These are phyloP conservation scores for Cottoperca gobio DNA, from an alignment of 2,797 vertebrate species.

Conservation along the genomic window DNA sequence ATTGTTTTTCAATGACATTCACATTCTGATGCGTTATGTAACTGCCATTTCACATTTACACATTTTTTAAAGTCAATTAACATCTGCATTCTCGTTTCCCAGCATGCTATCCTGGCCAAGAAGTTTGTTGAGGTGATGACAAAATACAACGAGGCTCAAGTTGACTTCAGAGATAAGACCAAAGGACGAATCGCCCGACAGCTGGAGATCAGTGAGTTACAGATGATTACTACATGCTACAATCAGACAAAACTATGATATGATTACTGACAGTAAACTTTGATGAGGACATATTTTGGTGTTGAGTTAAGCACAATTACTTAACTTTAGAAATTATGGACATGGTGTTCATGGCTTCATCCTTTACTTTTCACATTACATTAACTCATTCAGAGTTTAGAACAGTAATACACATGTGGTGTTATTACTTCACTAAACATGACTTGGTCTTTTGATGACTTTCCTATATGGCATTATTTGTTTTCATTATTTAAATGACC, in stretches of 20 bases:
- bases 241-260: neutral
- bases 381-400: neutral
- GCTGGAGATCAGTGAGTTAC: slow-evolving; percentile 93
- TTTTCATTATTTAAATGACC: no score
- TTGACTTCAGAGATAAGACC: slow-evolving; percentile 94
- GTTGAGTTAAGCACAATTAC: neutral
- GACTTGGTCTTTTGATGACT: neutral
- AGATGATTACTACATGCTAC: neutral
- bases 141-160: slow-evolving; percentile 93
- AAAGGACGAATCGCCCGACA: slow-evolving; percentile 94
- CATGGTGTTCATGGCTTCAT: neutral
- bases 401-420: neutral
- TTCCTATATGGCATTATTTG: neutral
- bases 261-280: neutral
- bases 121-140: slow-evolving; percentile 98
- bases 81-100: neutral
- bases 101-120: slow-evolving; percentile 93
- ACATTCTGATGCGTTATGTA: neutral
- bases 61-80: neutral
- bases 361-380: neutral
- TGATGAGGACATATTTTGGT: neutral
- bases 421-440: neutral
- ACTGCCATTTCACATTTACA: neutral
- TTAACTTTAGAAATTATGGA: neutral
- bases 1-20: neutral